These are phyloP conservation scores for Hydropotes inermis DNA, from an alignment of 2,113 vertebrate genomes.

Conservation along the genomic window DNA sequence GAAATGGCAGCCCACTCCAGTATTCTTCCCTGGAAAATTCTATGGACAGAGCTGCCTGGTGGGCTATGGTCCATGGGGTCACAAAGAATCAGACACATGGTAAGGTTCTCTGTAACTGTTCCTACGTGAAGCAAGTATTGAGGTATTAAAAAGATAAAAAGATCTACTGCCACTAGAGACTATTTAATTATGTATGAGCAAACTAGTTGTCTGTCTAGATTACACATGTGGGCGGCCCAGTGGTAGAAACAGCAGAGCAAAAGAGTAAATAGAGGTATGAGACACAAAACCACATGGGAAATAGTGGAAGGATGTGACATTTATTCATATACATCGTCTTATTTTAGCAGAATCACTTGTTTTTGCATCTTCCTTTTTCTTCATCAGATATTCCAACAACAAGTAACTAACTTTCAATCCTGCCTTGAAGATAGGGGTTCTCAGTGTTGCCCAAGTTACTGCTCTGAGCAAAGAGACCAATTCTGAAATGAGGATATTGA, in stretches of 20 bases:
- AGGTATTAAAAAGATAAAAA: constrained; percentile 35
- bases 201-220: constrained; percentile 27
- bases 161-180: constrained; percentile 4
- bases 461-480: constrained; percentile 60
- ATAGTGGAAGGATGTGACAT: neutral
- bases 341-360: neutral
- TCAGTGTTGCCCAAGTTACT: constrained; percentile 25
- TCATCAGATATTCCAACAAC: constrained; percentile 4
- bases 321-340: constrained; percentile 15
- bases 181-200: constrained; percentile 41
- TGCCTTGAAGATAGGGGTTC: constrained; percentile 16
- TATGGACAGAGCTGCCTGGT: neutral
- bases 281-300: neutral
- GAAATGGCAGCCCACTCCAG: neutral
- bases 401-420: constrained; percentile 6
- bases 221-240: neutral
- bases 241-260: neutral
- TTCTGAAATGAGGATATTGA: constrained; percentile 62
- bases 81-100: neutral
- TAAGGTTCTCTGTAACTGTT: constrained; percentile 41
- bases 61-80: neutral
- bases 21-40: neutral
- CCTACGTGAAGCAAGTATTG: constrained; percentile 16
- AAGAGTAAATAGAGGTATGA: constrained; percentile 19
- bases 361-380: constrained; percentile 17